These are phyloP conservation scores for Xenopus petersii DNA, from an alignment of 2,797 vertebrate genomes.

Conservation along the genomic window DNA sequence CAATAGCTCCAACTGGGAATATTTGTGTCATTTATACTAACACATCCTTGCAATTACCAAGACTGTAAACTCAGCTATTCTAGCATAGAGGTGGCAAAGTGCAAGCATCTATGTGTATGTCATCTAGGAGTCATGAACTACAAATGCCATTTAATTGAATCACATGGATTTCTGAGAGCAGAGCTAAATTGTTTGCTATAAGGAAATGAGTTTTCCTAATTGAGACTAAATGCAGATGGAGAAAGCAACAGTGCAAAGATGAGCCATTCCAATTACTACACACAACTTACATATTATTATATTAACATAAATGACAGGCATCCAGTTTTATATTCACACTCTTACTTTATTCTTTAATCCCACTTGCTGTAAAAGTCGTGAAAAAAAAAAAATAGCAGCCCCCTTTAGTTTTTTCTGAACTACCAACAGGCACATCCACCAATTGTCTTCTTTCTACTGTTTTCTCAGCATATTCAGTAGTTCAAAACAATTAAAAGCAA, in stretches of 20 bases:
- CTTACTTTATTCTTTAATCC: no score
- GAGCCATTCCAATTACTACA: background rate
- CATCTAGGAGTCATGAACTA: slow-evolving; percentile 34
- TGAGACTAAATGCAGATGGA: slow-evolving; percentile 25
- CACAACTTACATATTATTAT: no score
- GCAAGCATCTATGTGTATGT: slow-evolving; percentile 31
- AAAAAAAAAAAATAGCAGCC: no score
- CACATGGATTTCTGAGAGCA: slow-evolving; percentile 16
- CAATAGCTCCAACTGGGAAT: background rate
- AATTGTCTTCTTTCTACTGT: no score
- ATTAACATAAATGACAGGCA: no score
- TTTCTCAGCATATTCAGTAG: no score
- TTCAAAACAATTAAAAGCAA: no score
- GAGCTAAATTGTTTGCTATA: slow-evolving; percentile 26
- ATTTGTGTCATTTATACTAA: slow-evolving; percentile 7
- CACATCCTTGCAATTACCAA: background rate
- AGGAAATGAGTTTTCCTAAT: slow-evolving; percentile 41
- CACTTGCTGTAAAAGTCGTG: no score
- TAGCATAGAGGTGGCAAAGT: slow-evolving; percentile 12
- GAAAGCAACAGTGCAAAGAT: background rate
- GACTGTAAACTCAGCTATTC: background rate
- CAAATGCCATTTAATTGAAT: slow-evolving; percentile 38
- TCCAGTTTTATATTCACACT: no score
- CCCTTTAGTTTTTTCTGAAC: no score
- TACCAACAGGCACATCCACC: no score